phyloP scores from a whole-genome alignment of 1,140 invertebrate species.

The Chymomyza costata region DNA sequence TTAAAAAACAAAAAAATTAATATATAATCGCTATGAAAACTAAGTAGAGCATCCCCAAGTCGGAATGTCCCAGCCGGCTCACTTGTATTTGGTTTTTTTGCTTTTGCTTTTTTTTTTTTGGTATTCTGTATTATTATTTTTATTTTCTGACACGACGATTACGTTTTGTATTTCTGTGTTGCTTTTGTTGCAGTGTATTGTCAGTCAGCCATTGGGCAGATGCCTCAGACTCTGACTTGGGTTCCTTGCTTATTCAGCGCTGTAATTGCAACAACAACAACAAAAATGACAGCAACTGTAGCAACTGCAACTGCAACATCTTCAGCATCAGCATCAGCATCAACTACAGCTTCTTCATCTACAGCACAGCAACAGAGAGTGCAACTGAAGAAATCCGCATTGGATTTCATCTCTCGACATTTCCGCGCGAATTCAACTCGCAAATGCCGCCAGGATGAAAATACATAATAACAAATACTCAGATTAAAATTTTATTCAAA shows the following conservation, averaged over 20 bases:
- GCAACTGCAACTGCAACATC: too few relatives aligned
- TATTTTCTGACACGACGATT: slow-evolving; percentile 17
- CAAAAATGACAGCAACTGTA: too few relatives aligned
- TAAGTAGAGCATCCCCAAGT: too few relatives aligned
- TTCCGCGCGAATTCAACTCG: slow-evolving; percentile 9
- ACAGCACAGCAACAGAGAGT: neutral
- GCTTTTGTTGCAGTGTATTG: slow-evolving; percentile 5
- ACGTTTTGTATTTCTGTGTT: slow-evolving; percentile 13
- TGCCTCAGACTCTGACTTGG: neutral
- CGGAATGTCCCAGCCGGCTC: too few relatives aligned
- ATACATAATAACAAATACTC: neutral
- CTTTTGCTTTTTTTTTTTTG: neutral
- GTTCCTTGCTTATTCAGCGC: too few relatives aligned
- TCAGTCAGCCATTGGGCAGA: slow-evolving; percentile 9
- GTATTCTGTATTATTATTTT: too few relatives aligned
- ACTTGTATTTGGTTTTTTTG: too few relatives aligned
- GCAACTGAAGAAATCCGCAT: slow-evolving; percentile 3
- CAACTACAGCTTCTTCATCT: too few relatives aligned
- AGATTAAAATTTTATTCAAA: slow-evolving; percentile 13
- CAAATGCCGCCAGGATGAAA: slow-evolving; percentile 5
- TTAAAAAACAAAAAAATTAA: too few relatives aligned
- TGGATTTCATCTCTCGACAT: slow-evolving; percentile 12
- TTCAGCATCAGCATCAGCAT: too few relatives aligned
- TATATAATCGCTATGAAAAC: too few relatives aligned
- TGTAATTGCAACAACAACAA: slow-evolving; percentile 11